Conservation (phyloP, 2,113 vertebrate genomes). For the Vimba vimba region DNA sequence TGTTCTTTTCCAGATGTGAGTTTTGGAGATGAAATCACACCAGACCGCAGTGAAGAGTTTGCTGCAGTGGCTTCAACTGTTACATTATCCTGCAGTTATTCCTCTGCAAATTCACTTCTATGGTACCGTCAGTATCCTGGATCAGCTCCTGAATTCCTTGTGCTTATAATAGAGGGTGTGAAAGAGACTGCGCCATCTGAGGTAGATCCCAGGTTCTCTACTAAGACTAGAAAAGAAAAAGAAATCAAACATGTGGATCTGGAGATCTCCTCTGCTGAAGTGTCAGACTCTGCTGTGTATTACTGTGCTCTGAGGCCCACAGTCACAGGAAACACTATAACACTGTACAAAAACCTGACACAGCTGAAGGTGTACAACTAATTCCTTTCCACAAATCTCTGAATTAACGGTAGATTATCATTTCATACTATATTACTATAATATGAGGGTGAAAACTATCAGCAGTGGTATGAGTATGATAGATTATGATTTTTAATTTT, state of each 20-base stretch:
- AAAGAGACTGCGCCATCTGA: background rate
- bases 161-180: background rate
- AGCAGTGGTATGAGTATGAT: too few relatives aligned
- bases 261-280: conserved; percentile 30
- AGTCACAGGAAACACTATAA: conserved; percentile 37
- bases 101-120: too few relatives aligned
- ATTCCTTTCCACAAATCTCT: background rate
- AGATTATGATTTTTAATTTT: too few relatives aligned
- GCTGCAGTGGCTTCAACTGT: background rate
- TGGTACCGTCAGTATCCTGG: too few relatives aligned
- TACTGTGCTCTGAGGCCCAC: conserved; percentile 53
- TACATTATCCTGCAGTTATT: too few relatives aligned
- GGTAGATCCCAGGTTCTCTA: background rate
- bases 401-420: background rate
- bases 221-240: background rate
- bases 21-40: background rate
- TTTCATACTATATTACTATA: too few relatives aligned
- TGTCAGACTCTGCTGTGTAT: conserved; percentile 49
- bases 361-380: background rate
- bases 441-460: too few relatives aligned
- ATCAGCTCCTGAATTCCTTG: too few relatives aligned
- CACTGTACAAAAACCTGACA: conserved; percentile 35
- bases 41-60: background rate
- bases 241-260: conserved; percentile 3
- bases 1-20: too few relatives aligned